Evolutionary conservation across 2,888 invertebrate species (phyloP), one percentile per base, ranked within the genome.

Genomic region (Micoletzkya japonica): DNA sequence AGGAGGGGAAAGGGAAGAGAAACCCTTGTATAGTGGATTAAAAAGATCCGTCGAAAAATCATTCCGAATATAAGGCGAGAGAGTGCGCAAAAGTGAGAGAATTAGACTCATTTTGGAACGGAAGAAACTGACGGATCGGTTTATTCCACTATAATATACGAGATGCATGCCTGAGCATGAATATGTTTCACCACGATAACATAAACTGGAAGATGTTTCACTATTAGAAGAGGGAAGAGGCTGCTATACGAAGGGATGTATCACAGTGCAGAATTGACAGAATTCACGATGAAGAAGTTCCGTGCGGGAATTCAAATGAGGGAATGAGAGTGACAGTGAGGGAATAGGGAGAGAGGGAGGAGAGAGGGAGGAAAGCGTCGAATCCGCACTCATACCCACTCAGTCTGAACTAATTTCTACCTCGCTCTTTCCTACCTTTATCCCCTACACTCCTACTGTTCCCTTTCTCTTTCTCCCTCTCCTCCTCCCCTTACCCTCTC

Each of bases 391-490:
- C 17, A 56, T 10, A 56, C 7, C 14, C 20, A 20, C 20, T 44
- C 14, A 44, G 10, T 10, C 14, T 20, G 7, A 10, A 26, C 10
- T 7, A 26, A 10, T 26, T 20, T 26, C 10, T 56, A 17, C 24
- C 24, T 56, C 56, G 7, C 24, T 24, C n/a, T 24, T 56, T 14
- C 56, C 26, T 24, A 10, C 26, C 56, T 56, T 17, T 24, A 10
- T 56, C 56, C 26, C 56, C 26, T 17, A 17, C 24, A 26, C 56
- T 56, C 56, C n/a, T 17, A 17, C 56, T 56, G 14, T 56, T 24
- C n/a, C 24, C 56, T 56, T 17, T 56, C 56, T 56, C 56, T 56
- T 24, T 56, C 24, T 56, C 56, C 24, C 56, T 56, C 24, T 24
- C 26, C 26, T 24, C n/a, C 56, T 56, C 26, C n/a, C 56, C 26